Percentiles rank a stretch among this genome's conserved stretches.
Conservation (phyloP, 35 echinoderm and acorn worm genomes). For the Nesometra sesokonis region DNA sequence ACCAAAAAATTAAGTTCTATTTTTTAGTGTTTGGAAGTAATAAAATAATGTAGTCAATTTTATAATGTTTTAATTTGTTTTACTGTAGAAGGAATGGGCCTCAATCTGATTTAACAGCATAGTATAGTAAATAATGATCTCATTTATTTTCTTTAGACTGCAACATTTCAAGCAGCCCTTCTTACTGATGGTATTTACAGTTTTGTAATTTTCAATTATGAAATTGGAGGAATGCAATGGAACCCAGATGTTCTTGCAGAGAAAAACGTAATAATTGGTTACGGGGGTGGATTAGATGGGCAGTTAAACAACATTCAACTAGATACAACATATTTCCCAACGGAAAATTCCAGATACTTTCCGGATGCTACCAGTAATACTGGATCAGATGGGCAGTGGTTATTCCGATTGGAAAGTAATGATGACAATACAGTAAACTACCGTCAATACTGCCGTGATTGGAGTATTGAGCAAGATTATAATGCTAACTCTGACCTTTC, state of each 20-base stretch:
- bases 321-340: slow-evolving; percentile 24
- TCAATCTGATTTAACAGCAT: too few relatives aligned
- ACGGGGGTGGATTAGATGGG: slow-evolving; percentile 9
- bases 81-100: too few relatives aligned
- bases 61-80: too few relatives aligned
- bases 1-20: too few relatives aligned
- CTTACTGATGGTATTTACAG: slow-evolving; percentile 34
- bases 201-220: slow-evolving; percentile 53
- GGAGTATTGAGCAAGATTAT: too few relatives aligned
- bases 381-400: slow-evolving; percentile 34
- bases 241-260: slow-evolving; percentile 2
- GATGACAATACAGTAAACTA: slow-evolving; percentile 17
- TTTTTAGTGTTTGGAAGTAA: too few relatives aligned
- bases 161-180: slow-evolving; percentile 56
- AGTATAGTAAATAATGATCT: too few relatives aligned
- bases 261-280: slow-evolving; percentile 44
- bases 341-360: background rate
- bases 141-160: slow-evolving; percentile 26
- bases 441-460: slow-evolving; percentile 24
- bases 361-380: slow-evolving; percentile 42
- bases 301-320: slow-evolving; percentile 18
- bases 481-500: background rate
- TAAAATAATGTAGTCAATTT: too few relatives aligned
- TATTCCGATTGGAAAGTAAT: slow-evolving; percentile 44
- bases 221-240: slow-evolving; percentile 43